Evolutionary conservation across 1,140 invertebrate species (phyloP), one percentile per base, ranked within the genome.

Genomic region (Scaptomyza montana): DNA sequence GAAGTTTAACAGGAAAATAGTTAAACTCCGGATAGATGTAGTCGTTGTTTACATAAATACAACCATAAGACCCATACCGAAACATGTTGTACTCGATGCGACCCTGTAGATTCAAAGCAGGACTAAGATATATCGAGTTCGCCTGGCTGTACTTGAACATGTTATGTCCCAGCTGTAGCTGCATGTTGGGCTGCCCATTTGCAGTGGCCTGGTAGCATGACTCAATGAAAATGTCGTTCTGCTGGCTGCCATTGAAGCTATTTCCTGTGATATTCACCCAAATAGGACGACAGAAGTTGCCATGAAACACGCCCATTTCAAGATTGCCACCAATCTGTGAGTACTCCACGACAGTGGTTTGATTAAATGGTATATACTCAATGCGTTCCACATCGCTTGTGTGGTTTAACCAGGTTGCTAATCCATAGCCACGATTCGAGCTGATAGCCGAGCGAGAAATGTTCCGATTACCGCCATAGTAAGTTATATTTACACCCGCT

Each of bases 71-170:
- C 33, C 98, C 97, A 51, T 95, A 94, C 47, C 93, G 93, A 87
- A 99, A 99, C 73, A 95, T 95, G 93, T 99, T 99, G 90, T 96
- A 96, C 82, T 98, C 97, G 53, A 98, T 96, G 45, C 93, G 92
- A 1, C 95, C 96, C 5, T 95, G 92, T 8, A 97, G 92, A 92
- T 98, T 98, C 3, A 98, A 93, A 1, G 97, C 96, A 1, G 98
- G 98, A 76, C 94, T 95, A 9, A 98, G 94, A 91, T 95, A 95
- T 3, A 98, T 94, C 0, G 95, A 95, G 13, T 97, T 93, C 86
- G 95, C 95, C 57, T 95, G 93, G 89, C 97, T 98, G 77, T 94
- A 93, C 50, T 95, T 93, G 90, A 98, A 98, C 63, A 93, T 93
- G 91, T 98, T 98, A 89, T 98, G 96, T 0, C 97, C 97, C 71